Percentiles rank a stretch among this genome's conserved stretches.
Evolutionary conservation across 2,888 invertebrate genomes (phyloP).

Genomic region (Molanna angustata): DNA sequence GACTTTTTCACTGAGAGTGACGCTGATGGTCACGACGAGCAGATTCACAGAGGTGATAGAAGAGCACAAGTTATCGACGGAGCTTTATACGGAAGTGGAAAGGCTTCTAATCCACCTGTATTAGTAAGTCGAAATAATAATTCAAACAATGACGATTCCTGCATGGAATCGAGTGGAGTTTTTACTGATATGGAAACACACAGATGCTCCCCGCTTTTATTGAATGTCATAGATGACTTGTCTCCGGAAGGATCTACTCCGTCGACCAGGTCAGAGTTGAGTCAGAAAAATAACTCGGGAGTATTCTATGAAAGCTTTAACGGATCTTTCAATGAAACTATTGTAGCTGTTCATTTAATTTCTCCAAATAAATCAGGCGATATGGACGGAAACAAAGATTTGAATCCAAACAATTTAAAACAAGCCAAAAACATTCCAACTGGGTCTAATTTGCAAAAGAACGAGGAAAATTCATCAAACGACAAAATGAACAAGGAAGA

Average conservation of each 20-base stretch:
- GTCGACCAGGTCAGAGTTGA: constrained; percentile 54
- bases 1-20: constrained; percentile 90
- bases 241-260: constrained; percentile 64
- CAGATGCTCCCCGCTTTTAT: constrained; percentile 50
- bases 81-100: constrained; percentile 77
- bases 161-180: constrained; percentile 87
- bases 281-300: constrained; percentile 45
- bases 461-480: constrained; percentile 35
- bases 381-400: constrained; percentile 13
- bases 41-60: constrained; percentile 67
- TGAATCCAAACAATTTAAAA: constrained; percentile 31
- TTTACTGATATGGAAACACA: constrained; percentile 82
- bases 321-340: constrained; percentile 24
- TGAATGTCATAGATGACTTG: constrained; percentile 63
- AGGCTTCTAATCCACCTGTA: constrained; percentile 55
- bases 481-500: constrained; percentile 53
- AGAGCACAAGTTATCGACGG: constrained; percentile 86
- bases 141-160: constrained; percentile 60
- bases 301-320: constrained; percentile 25
- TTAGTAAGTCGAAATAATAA: constrained; percentile 50
- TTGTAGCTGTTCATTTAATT: constrained; percentile 20
- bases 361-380: constrained; percentile 13
- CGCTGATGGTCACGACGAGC: constrained; percentile 79
- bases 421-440: constrained; percentile 36
- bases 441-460: constrained; percentile 4